phyloP scores from a whole-genome alignment of 2,113 vertebrate species.

The Rhineura floridana region DNA sequence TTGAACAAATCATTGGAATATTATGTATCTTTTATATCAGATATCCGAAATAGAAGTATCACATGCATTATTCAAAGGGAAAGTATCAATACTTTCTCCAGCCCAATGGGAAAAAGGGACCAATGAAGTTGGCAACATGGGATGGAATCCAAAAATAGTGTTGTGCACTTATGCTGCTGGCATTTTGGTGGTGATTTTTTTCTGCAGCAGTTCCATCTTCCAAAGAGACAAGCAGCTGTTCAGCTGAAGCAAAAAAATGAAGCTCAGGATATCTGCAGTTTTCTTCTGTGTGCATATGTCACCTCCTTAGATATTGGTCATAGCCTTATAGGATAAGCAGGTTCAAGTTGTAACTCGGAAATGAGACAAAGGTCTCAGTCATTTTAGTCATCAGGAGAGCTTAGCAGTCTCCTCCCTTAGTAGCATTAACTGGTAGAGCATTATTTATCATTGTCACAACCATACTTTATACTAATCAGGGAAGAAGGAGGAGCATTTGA shows the following conservation, averaged over 20 bases:
- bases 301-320: not conserved
- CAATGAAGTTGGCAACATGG: not conserved
- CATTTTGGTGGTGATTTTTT: not conserved
- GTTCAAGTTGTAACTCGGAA: not conserved
- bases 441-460: not conserved
- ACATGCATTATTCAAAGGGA: not conserved
- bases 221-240: not conserved
- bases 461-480: not conserved
- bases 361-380: not conserved
- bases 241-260: not conserved
- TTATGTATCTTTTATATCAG: too few relatives aligned
- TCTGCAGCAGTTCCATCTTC: not conserved
- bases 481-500: not conserved
- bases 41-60: not conserved
- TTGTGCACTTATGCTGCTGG: not conserved
- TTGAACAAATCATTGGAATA: not conserved
- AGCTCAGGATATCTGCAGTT: not conserved
- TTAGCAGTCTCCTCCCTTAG: not conserved
- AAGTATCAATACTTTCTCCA: not conserved
- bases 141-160: not conserved
- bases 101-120: not conserved
- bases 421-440: not conserved
- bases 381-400: not conserved
- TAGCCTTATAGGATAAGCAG: not conserved
- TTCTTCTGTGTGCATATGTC: not conserved